These are phyloP conservation scores for Eristalis arbustorum DNA, from an alignment of 2,888 invertebrate genomes.

Conservation along the genomic window DNA sequence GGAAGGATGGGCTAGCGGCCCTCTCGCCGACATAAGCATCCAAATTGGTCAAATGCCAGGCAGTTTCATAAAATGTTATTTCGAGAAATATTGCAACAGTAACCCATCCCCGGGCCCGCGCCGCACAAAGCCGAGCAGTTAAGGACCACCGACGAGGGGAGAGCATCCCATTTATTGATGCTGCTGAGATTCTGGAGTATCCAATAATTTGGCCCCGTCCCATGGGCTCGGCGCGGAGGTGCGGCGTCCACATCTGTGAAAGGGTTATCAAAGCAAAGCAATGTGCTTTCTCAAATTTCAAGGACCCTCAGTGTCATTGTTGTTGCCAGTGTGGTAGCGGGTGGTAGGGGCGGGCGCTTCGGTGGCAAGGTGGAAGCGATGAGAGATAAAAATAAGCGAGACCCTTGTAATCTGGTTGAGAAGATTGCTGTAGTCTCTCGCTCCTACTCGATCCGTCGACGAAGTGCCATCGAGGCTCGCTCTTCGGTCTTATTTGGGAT, in stretches of 20 bases:
- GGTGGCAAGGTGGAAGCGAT: not conserved
- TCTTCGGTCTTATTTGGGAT: conserved; percentile 39
- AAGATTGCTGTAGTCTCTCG: conserved; percentile 32
- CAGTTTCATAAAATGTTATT: conserved; percentile 26
- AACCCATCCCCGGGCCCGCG: not conserved
- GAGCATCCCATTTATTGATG: not conserved
- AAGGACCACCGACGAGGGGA: not conserved
- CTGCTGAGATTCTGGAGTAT: conserved; percentile 15
- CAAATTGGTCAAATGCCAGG: conserved; percentile 60
- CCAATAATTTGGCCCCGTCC: not conserved
- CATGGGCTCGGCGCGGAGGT: not conserved
- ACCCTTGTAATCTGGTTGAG: conserved; percentile 65
- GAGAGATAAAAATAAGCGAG: conserved; percentile 59
- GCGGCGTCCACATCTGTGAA: not conserved
- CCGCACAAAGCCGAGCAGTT: conserved; percentile 6
- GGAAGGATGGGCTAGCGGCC: too few relatives aligned
- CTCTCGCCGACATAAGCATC: not conserved
- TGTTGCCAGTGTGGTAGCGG: not conserved
- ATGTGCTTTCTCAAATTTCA: conserved; percentile 7
- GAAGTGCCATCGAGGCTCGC: conserved; percentile 19
- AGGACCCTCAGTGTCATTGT: conserved; percentile 9
- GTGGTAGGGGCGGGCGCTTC: not conserved
- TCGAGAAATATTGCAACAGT: conserved; percentile 4
- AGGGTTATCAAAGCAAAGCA: not conserved
- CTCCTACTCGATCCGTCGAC: not conserved